A percentile compares a stretch with the other conserved stretches of the same genome.
These are phyloP conservation scores for Limulus polyphemus DNA, from an alignment of 2,888 invertebrate species.

Conservation along the genomic window DNA sequence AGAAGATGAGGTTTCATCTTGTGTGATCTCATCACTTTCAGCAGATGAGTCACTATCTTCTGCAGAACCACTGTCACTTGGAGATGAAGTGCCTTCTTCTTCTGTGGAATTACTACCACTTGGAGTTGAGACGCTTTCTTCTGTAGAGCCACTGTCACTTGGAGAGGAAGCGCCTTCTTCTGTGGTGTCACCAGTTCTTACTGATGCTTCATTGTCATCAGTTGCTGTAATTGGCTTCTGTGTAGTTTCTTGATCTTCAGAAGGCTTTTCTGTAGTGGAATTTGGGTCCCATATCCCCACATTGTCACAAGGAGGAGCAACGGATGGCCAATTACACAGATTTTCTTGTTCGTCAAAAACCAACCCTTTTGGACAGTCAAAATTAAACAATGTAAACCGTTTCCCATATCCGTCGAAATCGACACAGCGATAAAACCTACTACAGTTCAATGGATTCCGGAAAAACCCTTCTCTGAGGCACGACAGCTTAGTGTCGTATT, in stretches of 20 bases:
- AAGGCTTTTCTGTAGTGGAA: neutral
- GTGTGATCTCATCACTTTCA: conserved; percentile 5
- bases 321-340: conserved; percentile 62
- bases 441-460: conserved; percentile 21
- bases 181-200: too few species aligned
- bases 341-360: conserved; percentile 48
- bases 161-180: too few species aligned
- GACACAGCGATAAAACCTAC: conserved; percentile 62
- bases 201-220: too few species aligned
- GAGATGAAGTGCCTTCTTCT: too few species aligned
- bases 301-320: conserved; percentile 58
- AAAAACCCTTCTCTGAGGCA: conserved; percentile 22
- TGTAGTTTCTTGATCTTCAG: neutral
- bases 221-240: neutral
- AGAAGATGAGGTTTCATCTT: too few species aligned
- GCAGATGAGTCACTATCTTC: too few species aligned
- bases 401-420: conserved; percentile 62
- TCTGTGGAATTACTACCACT: too few species aligned
- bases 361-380: conserved; percentile 63
- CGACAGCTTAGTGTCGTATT: too few species aligned
- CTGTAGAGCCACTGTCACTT: too few species aligned
- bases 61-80: too few species aligned
- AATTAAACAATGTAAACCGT: conserved; percentile 49
- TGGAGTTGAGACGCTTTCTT: too few species aligned
- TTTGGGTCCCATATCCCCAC: neutral